Base-by-base conservation (phyloP, 2,888 invertebrate species). In the Gastrophysa polygoni region DNA sequence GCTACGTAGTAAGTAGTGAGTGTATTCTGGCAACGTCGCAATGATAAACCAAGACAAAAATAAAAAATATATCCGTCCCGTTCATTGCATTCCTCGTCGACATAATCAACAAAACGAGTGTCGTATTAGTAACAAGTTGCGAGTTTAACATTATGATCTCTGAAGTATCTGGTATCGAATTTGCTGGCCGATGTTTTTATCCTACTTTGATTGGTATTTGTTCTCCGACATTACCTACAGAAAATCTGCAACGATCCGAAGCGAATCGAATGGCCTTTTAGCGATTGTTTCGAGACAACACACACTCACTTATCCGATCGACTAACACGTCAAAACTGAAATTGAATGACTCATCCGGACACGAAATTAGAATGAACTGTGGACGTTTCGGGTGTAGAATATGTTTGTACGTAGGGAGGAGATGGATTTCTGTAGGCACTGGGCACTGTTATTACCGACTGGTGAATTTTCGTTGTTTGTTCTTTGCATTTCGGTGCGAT, bases 301-400 rank as follows among this genome's bases (percentile, higher is more conserved):
- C 38, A 54, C 58, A 47, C 48, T 21, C 48, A 21, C 49, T 17
- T 3, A 34, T 20, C 32, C 57, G 34, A 48, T 57, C 59, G 59
- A 63, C 63, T 60, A 48, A 24, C 52, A 66, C 68, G 71, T 71
- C 71, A 73, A 71, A 73, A 71, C 71, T 71, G 66, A 68, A 71
- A 67, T 43, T 70, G 71, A 71, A 67, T 67, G 68, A 68, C 57
- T 68, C 71, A 71, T 38, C 71, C 68, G 69, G 68, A 71, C 72
- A 72, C 71, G 69, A 71, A 73, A 72, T 72, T 73, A 72, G 71
- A 73, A 72, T 72, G 71, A 71, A 66, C 67, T 43, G 43, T 38
- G 43, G 24, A 54, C 54, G 43, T 20, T 38, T 38, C 38, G 20
- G 52, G 43, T 54, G 44, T 38, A 54, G 38, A 38, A 43, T 34